Evolutionary conservation across 2,113 vertebrate species (phyloP).

Genomic region (Pogonocichla stellata): DNA sequence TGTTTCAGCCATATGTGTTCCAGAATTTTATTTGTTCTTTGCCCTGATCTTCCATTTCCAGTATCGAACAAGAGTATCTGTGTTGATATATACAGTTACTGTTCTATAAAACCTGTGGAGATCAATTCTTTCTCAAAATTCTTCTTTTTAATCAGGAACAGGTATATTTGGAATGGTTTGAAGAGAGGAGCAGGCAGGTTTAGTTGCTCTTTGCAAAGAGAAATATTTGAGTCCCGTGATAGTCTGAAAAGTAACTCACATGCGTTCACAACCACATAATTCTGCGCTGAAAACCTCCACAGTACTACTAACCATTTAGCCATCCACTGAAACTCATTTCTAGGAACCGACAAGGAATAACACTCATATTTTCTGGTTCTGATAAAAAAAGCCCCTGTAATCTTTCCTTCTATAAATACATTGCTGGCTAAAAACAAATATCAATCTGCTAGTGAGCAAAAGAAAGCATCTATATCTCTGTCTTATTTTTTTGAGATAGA

Average conservation of each 20-base stretch:
- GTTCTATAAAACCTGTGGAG: background rate
- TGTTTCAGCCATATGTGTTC: background rate
- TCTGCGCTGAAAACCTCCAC: constrained; percentile 5
- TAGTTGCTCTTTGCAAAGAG: background rate
- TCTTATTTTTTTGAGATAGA: background rate
- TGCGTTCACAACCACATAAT: background rate
- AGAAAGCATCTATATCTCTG: background rate
- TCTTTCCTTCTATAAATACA: background rate
- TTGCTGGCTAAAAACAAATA: background rate
- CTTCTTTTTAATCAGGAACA: background rate
- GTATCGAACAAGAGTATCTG: background rate
- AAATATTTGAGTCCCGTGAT: background rate
- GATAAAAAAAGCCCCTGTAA: background rate
- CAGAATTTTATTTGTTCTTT: background rate
- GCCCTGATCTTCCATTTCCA: background rate
- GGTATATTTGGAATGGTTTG: background rate
- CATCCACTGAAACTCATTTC: background rate
- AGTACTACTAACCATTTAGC: background rate
- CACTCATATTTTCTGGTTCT: background rate
- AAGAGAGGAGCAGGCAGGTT: background rate
- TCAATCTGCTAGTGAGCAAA: background rate
- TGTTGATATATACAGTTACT: background rate
- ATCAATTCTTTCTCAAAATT: background rate
- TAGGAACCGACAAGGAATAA: background rate
- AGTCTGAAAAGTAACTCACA: background rate